Base-by-base conservation (phyloP, 2,797 vertebrate species). In the Helarctos malayanus region DNA sequence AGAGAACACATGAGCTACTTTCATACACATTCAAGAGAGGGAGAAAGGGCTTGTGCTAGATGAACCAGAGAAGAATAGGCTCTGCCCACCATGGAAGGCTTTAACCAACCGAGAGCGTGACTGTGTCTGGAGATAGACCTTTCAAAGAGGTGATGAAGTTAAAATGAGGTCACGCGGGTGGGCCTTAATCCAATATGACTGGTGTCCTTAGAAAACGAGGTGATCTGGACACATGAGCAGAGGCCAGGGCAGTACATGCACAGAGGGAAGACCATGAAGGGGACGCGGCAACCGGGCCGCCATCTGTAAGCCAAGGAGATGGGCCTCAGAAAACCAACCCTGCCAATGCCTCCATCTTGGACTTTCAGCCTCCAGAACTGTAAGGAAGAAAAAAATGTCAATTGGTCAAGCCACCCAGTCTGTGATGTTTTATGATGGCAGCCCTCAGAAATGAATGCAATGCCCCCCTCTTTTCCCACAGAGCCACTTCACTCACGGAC, bases 221-320 rank as follows among this genome's bases (percentile, higher is more conserved):
- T 83, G 52, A 68, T 38, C 54, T 68, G 76, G 13, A 32, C n/a
- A 59, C 23, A 15, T 1, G 18, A 21, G 32, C 11, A 83, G 25
- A 41, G 9, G 2, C 10, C 9, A 7, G 7, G 23, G 18, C 15
- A 15, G 8, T 2, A 10, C 0, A 0, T 0, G 3, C 65, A 25
- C 15, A 27, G 14, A 65, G 18, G 25, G 9, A 27, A 38, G n/a
- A 0, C 25, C 5, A 0, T 0, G 12, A 19, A 19, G 2, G 45
- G 38, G 65, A 13, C 25, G 14, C 6, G 1, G 1, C 0, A 9
- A 25, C 41, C 9, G 18, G 21, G 11, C 0, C 2, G 12, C 19
- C 15, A 0, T 25, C 68, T 6, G 7, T 4, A 21, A 80, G 21
- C 32, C 65, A 5, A 29, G 32, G 61, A 71, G 25, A 54, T 41